Conservation (phyloP, 2,797 vertebrate species). For the Tachyglossus aculeatus region DNA sequence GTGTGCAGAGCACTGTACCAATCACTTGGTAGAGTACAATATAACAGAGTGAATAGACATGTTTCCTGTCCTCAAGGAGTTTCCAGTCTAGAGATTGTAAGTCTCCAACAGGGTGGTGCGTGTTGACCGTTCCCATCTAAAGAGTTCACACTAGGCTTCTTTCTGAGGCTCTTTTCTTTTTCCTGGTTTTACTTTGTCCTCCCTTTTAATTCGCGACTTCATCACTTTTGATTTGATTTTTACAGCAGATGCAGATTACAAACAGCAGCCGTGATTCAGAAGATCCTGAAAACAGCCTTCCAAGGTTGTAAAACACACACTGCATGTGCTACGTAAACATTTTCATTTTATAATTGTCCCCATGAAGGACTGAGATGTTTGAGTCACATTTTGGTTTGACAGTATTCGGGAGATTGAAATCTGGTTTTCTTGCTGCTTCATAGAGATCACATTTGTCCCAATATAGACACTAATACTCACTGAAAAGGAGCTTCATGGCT, state of each 20-base stretch:
- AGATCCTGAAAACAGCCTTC: constrained; percentile 42
- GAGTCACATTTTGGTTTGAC: neutral
- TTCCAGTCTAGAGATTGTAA: no score
- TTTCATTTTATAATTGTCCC: constrained; percentile 48
- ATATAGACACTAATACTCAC: neutral
- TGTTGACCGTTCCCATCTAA: no score
- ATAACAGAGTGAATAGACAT: no score
- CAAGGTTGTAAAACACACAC: constrained; percentile 20
- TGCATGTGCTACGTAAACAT: constrained; percentile 35
- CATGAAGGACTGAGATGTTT: constrained; percentile 31
- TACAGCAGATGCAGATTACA: constrained; percentile 38
- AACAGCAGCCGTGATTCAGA: constrained; percentile 32
- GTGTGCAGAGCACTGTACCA: no score
- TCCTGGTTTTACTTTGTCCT: neutral
- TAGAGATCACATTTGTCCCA: neutral
- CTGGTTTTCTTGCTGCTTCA: constrained; percentile 21
- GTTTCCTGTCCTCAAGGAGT: no score
- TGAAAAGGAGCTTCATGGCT: constrained; percentile 10
- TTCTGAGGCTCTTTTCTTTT: no score
- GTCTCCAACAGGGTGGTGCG: no score
- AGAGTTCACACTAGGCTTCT: no score
- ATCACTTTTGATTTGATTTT: constrained; percentile 31
- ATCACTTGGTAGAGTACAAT: no score
- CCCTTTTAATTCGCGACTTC: constrained; percentile 1
- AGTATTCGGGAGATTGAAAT: constrained; percentile 14